A percentile compares a stretch with the other conserved stretches of the same genome.
Conservation (phyloP, 35 echinoderm and acorn worm genomes). For the Heliocidaris tuberculata region DNA sequence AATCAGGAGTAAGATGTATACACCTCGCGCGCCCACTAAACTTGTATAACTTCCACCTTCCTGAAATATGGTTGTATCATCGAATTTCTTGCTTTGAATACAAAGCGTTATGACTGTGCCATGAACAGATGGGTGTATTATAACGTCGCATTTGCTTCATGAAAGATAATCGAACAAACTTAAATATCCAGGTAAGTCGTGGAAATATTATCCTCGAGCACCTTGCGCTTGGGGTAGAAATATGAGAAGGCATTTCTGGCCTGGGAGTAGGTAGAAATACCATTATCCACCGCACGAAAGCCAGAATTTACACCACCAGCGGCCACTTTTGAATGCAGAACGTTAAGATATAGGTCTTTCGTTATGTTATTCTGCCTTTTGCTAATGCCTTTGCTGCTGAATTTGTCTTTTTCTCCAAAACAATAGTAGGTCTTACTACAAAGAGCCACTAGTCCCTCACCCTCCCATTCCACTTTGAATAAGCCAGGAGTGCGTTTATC, state of each 20-base stretch:
- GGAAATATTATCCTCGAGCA: neutral
- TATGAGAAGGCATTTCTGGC: neutral
- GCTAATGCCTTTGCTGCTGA: slow-evolving; percentile 51
- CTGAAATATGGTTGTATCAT: too few relatives aligned
- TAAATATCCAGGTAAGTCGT: too few relatives aligned
- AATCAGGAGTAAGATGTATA: too few relatives aligned
- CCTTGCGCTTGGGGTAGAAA: too few relatives aligned
- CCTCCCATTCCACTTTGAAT: slow-evolving; percentile 78
- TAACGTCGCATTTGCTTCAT: too few relatives aligned
- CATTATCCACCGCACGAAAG: slow-evolving; percentile 20
- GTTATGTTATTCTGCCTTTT: slow-evolving; percentile 49
- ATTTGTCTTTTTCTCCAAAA: slow-evolving; percentile 47
- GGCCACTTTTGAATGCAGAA: slow-evolving; percentile 20
- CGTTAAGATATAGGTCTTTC: slow-evolving; percentile 37
- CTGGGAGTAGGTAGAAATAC: slow-evolving; percentile 12
- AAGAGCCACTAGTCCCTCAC: slow-evolving; percentile 69
- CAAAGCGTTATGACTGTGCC: too few relatives aligned
- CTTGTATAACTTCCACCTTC: too few relatives aligned
- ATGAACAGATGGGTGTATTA: too few relatives aligned
- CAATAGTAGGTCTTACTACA: too few relatives aligned
- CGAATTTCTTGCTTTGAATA: too few relatives aligned
- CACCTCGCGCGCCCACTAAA: too few relatives aligned
- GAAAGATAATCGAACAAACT: too few relatives aligned
- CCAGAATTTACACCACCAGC: slow-evolving; percentile 32
- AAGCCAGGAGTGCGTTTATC: slow-evolving; percentile 69